phyloP scores from a whole-genome alignment of 2,113 vertebrate genomes.

The Paracanthobrama guichenoti region DNA sequence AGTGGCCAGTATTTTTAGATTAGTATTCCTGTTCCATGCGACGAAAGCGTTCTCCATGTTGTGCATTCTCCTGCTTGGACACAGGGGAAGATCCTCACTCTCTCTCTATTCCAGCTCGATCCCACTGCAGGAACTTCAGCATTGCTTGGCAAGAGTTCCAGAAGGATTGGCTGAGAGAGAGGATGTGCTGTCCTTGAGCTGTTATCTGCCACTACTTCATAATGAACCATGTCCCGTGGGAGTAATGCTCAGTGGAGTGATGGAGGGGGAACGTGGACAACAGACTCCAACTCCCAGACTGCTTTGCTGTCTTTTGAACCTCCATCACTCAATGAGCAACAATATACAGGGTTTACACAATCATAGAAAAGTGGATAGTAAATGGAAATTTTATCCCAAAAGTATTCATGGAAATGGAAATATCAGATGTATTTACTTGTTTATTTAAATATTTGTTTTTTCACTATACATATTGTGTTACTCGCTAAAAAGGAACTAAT shows the following conservation, averaged over 20 bases:
- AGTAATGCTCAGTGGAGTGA: constrained; percentile 19
- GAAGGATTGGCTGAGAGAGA: constrained; percentile 35
- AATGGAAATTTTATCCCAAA: not conserved
- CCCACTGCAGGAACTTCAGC: constrained; percentile 37
- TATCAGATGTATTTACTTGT: not conserved
- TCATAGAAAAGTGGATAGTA: not conserved
- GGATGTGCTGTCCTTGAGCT: constrained; percentile 36
- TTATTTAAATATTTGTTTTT: too few relatives aligned
- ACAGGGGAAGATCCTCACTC: not conserved
- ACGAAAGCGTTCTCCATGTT: not conserved
- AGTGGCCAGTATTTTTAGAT: not conserved
- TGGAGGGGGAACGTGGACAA: not conserved
- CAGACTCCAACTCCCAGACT: constrained; percentile 32
- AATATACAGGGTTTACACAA: not conserved
- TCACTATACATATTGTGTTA: too few relatives aligned
- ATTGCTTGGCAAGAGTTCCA: constrained; percentile 31
- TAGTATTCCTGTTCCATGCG: not conserved
- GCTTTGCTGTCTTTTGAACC: not conserved
- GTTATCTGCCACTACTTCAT: constrained; percentile 30
- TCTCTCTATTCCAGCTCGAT: not conserved
- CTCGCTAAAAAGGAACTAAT: too few relatives aligned
- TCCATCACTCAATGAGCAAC: not conserved
- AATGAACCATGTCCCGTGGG: constrained; percentile 33
- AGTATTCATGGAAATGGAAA: too few relatives aligned
- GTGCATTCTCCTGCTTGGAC: not conserved